Base-by-base conservation (phyloP, 2,113 vertebrate species). In the Microcebus lehilahytsara region DNA sequence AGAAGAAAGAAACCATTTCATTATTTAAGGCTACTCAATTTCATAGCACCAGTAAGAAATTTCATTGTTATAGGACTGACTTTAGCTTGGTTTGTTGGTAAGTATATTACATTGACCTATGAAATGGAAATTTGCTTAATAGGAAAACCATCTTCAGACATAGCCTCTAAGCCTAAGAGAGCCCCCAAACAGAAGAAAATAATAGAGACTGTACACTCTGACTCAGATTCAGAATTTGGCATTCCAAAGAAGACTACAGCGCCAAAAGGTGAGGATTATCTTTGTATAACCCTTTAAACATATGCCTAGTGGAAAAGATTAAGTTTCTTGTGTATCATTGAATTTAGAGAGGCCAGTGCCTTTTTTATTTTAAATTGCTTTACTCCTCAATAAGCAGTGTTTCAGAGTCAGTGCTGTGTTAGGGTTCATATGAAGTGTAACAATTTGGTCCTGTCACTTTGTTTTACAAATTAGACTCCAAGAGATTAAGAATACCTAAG, bases 181-280 rank as follows among this genome's bases (percentile, higher is more conserved):
- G 53, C 99, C 95, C 98, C 98, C 97, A 99, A 99, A 98, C 99
- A 98, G 97, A 99, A 99, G 99, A 99, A 99, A 97, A 98, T 99
- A 96, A 98, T 99, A 60, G 99, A 99, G 97, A 98, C 99, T 93
- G 97, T 99, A 25, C 98, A 99, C 98, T 99, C 99, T 96, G 99
- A 99, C 97, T 99, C 99, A 0, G 99, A 99, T 98, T 99, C 99
- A 14, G 99, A 99, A 98, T 99, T 99, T 0, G 99, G 98, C 51
- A 98, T 99, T 97, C 99, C 99, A 99, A 99, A 99, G 98, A 99
- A 99, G 97, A 97, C 98, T 53, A 67, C 98, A 85, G 58, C 98
- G 95, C 98, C 99, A 75, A 99, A 99, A 99, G 99, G 99, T 99
- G 86, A 97, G 97, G 16, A 85, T 62, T 58, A 10, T 40, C 34